Percentiles rank a stretch among this genome's conserved stretches.
Conservation (phyloP, 2,113 vertebrate genomes). For the Lipophrys pholis region DNA sequence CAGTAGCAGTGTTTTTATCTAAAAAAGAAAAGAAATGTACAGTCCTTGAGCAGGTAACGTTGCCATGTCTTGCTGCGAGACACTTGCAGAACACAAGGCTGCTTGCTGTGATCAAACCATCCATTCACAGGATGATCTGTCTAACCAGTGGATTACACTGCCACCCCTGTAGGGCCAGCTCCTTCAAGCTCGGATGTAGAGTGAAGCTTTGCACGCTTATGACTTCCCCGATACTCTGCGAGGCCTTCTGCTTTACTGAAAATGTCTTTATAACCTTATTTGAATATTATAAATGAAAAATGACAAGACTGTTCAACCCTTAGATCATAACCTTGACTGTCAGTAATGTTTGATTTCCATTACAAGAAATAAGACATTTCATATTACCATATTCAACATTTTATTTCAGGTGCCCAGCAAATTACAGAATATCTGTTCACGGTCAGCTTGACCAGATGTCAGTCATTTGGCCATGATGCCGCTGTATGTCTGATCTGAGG, state of each 20-base stretch:
- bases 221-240: conserved; percentile 4
- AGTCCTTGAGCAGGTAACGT: conserved; percentile 41
- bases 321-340: no score
- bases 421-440: conserved; percentile 23
- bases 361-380: no score
- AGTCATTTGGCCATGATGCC: conserved; percentile 28
- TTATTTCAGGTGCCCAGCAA: conserved; percentile 10
- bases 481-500: conserved; percentile 46
- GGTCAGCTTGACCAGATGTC: conserved; percentile 39
- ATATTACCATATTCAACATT: no score
- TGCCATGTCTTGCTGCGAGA: conserved; percentile 49
- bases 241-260: conserved; percentile 3
- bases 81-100: conserved; percentile 55
- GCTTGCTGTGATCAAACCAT: conserved; percentile 60
- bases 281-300: not conserved
- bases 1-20: not conserved
- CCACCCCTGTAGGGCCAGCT: conserved; percentile 38
- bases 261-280: not conserved
- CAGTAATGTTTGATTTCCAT: not conserved
- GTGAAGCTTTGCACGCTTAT: not conserved
- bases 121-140: conserved; percentile 56
- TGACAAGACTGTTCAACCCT: not conserved
- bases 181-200: not conserved
- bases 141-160: conserved; percentile 49
- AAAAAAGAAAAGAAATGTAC: conserved; percentile 27